Base-by-base conservation (phyloP, 2,888 invertebrate genomes). In the Drosophila paramelanica region DNA sequence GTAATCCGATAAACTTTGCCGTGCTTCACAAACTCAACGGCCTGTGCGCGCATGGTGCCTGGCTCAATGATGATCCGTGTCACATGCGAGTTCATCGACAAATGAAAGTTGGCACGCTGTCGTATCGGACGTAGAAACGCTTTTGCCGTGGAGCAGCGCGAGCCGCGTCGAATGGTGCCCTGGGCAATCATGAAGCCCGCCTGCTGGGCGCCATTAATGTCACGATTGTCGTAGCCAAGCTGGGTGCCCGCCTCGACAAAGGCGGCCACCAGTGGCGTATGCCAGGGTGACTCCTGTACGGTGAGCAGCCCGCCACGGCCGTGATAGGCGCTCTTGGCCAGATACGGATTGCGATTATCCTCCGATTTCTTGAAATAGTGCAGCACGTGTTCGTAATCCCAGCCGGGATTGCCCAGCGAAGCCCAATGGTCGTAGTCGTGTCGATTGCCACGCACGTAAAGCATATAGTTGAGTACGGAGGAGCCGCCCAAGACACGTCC, bases 381-480 rank as follows among this genome's bases (percentile, higher is more conserved):
- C 5, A 98, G 93, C 0, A 96, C 96, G 65, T 96, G 95, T 2
- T 95, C 93, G 92, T 97, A 98, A 0, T 96, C 95, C 98, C 98
- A 98, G 6, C 97, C 98, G 0, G 95, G 94, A 86, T 98, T 98
- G 0, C 98, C 98, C 73, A 96, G 92, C 1, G 94, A 93, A 82
- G 97, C 97, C 98, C 98, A 98, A 47, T 95, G 94, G 90, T 98
- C 97, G 92, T 97, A 98, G 91, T 98, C 98, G 79, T 95, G 93
- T 60, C 94, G 94, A 90, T 95, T 96, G 10, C 98, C 98, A 71
- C 98, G 93, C 0, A 97, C 96, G 91, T 98, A 98, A 3, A 98
- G 93, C 98, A 98, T 97, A 91, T 97, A 97, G 90, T 98, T 98
- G 0, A 98, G 93, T 0, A 96, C 96, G 78, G 96, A 96, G 0